Conservation (phyloP, 2,113 vertebrate species). For the Camelus bactrianus region DNA sequence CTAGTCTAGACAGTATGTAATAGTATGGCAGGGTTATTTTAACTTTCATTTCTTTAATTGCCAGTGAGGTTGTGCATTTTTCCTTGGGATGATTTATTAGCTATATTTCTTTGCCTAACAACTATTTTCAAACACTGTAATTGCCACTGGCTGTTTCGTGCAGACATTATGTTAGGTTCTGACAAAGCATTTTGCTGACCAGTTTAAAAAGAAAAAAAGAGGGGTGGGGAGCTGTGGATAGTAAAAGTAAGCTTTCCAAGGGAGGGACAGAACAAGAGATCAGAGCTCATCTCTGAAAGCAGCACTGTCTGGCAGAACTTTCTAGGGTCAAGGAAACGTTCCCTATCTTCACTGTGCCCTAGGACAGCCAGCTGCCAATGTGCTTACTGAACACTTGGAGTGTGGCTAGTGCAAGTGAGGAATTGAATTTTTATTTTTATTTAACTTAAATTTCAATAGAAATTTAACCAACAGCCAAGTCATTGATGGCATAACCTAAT, state of each 20-base stretch:
- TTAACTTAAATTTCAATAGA: neutral
- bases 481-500: neutral
- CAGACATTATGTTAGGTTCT: conserved; percentile 46
- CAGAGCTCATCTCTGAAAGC: neutral
- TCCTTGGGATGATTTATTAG: conserved; percentile 59
- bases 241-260: neutral
- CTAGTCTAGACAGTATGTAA: conserved; percentile 73
- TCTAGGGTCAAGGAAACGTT: neutral
- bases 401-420: neutral
- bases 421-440: neutral
- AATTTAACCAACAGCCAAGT: neutral
- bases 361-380: neutral
- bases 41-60: conserved; percentile 73
- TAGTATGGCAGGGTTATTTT: conserved; percentile 32
- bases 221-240: neutral
- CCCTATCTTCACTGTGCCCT: neutral
- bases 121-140: conserved; percentile 66
- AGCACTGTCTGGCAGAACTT: neutral
- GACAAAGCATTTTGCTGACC: conserved; percentile 1
- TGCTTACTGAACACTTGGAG: neutral
- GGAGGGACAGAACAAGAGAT: neutral
- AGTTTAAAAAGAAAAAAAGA: neutral
- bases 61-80: neutral
- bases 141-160: conserved; percentile 45
- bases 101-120: conserved; percentile 58